Conservation (phyloP, 2,888 invertebrate genomes). For the Sepiola atlantica region DNA sequence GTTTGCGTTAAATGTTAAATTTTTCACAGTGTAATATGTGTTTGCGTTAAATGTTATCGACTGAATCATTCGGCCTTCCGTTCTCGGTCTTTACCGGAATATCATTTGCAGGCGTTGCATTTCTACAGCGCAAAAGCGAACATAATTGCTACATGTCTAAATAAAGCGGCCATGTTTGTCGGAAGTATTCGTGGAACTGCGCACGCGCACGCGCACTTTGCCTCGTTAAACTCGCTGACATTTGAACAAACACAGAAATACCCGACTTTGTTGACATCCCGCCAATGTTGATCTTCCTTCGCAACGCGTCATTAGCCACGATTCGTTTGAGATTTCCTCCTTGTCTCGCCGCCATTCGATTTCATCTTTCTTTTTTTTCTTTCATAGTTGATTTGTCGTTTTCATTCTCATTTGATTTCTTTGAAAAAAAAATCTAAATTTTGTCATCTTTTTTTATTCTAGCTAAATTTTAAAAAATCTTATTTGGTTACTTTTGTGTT, state of each 20-base stretch:
- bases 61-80: background rate
- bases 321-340: background rate
- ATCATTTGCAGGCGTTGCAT: background rate
- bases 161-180: background rate
- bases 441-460: too few species aligned
- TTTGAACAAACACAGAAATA: background rate
- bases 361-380: background rate
- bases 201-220: background rate
- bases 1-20: too few species aligned
- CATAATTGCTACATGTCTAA: background rate
- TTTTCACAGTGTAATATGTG: background rate
- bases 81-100: too few species aligned
- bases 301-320: background rate
- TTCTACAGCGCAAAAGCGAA: background rate
- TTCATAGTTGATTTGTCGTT: background rate
- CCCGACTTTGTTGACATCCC: slow-evolving; percentile 32
- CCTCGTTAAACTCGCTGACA: too few species aligned
- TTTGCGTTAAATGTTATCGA: background rate
- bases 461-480: too few species aligned
- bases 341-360: background rate
- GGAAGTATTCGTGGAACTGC: background rate
- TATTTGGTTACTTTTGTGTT: too few species aligned
- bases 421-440: too few species aligned
- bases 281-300: background rate
- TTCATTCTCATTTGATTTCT: background rate